Conservation (phyloP, 2,113 vertebrate genomes). For the Mungos mungo region DNA sequence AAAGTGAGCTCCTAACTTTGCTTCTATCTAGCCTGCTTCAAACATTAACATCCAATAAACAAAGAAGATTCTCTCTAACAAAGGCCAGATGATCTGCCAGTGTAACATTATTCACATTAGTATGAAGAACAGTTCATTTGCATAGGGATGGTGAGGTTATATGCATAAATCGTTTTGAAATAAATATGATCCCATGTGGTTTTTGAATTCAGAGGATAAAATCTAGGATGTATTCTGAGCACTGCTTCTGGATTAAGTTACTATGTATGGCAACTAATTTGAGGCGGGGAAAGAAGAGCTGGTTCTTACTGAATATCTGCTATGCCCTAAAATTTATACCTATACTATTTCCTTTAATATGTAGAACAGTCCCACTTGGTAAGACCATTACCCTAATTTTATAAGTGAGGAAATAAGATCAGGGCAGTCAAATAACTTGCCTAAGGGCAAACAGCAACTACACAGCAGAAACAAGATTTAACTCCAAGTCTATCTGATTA, state of each 20-base stretch:
- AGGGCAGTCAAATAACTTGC: background rate
- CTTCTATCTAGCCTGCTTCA: background rate
- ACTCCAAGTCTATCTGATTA: background rate
- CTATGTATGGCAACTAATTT: background rate
- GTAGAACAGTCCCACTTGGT: background rate
- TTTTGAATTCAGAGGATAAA: background rate
- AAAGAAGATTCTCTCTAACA: background rate
- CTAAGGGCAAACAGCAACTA: background rate
- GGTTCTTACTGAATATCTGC: constrained; percentile 11
- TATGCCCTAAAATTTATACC: background rate
- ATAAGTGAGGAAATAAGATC: background rate
- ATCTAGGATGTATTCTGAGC: background rate
- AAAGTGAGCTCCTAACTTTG: background rate
- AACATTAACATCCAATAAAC: background rate
- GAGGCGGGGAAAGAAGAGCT: background rate
- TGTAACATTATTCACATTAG: background rate
- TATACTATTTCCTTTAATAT: background rate
- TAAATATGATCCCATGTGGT: background rate
- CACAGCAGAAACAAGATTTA: background rate
- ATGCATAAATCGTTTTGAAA: background rate
- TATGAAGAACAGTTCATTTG: background rate
- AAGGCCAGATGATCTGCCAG: background rate
- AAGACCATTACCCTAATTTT: background rate
- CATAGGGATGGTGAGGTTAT: background rate
- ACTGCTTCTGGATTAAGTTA: background rate